Evolutionary conservation across 2,888 invertebrate genomes (phyloP).

Genomic region (Amphipoea oculea): DNA sequence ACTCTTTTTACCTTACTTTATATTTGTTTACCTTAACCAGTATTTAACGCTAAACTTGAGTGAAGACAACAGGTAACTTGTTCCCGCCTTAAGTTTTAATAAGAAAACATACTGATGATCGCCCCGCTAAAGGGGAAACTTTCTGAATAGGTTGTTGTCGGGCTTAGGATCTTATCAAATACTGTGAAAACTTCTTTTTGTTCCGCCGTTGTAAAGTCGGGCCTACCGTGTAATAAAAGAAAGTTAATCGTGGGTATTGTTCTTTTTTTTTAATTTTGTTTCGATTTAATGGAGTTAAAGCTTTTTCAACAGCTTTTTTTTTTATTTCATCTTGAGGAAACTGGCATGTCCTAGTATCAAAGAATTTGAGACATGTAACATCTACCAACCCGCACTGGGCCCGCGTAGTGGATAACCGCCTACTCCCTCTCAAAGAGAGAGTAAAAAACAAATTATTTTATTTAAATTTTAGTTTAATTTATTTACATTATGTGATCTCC

Average conservation of each 20-base stretch:
- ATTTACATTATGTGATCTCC: too few relatives aligned
- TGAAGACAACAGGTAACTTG: constrained; percentile 59
- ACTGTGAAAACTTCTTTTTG: constrained; percentile 57
- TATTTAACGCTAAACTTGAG: constrained; percentile 62
- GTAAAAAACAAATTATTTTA: too few relatives aligned
- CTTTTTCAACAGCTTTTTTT: not conserved
- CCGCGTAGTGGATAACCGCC: too few relatives aligned
- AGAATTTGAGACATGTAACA: too few relatives aligned
- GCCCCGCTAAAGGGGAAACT: constrained; percentile 52
- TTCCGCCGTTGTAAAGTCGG: constrained; percentile 42
- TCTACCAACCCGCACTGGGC: too few relatives aligned
- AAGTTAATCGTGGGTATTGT: constrained; percentile 34
- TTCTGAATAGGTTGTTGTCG: constrained; percentile 54
- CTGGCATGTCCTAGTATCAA: too few relatives aligned
- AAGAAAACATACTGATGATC: constrained; percentile 63
- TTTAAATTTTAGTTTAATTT: too few relatives aligned
- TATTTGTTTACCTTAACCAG: constrained; percentile 70
- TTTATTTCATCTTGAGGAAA: too few relatives aligned
- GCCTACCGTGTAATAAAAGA: constrained; percentile 48
- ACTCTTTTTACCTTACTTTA: constrained; percentile 45
- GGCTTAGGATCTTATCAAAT: constrained; percentile 60
- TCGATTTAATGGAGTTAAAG: not conserved
- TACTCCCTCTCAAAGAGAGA: too few relatives aligned
- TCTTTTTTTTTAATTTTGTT: not conserved
- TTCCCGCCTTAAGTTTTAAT: constrained; percentile 56